Conservation (phyloP, 2,113 vertebrate species). For the Electrona antarctica region DNA sequence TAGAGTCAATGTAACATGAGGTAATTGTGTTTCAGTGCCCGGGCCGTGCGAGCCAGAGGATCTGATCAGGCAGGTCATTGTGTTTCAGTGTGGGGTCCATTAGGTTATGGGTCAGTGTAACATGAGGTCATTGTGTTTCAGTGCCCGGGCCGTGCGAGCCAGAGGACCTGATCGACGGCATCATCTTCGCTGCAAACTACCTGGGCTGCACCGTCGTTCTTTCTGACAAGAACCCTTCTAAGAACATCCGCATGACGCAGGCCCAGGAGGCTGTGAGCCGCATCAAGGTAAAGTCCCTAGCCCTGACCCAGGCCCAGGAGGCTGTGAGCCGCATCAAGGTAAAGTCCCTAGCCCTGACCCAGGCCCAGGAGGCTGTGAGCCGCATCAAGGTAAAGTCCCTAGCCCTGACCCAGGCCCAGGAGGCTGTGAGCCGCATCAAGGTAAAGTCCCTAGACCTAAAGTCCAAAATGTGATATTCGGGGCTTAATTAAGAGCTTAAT, state of each 20-base stretch:
- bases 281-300: conserved; percentile 84
- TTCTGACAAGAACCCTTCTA: conserved; percentile 95
- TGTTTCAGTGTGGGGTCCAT: conserved; percentile 84
- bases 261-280: conserved; percentile 95
- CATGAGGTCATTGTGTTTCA: conserved; percentile 48
- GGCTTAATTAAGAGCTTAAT: too few species aligned
- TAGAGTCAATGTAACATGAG: too few species aligned
- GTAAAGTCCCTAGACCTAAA: too few species aligned
- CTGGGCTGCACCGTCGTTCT: conserved; percentile 96
- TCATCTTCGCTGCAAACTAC: conserved; percentile 99
- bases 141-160: conserved; percentile 98
- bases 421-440: too few species aligned
- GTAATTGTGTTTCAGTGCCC: conserved; percentile 81
- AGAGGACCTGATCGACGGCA: conserved; percentile 97
- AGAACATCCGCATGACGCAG: conserved; percentile 95
- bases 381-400: too few species aligned
- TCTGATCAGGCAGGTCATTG: conserved; percentile 80
- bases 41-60: conserved; percentile 98
- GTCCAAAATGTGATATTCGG: too few species aligned
- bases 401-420: too few species aligned
- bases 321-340: too few species aligned
- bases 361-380: too few species aligned
- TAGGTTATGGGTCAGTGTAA: too few species aligned
- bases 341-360: too few species aligned
- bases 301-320: too few species aligned